Percentiles rank a stretch among this genome's conserved stretches.
Evolutionary conservation across 2,113 vertebrate genomes (phyloP).

Genomic region (Triplophysa dalaica): DNA sequence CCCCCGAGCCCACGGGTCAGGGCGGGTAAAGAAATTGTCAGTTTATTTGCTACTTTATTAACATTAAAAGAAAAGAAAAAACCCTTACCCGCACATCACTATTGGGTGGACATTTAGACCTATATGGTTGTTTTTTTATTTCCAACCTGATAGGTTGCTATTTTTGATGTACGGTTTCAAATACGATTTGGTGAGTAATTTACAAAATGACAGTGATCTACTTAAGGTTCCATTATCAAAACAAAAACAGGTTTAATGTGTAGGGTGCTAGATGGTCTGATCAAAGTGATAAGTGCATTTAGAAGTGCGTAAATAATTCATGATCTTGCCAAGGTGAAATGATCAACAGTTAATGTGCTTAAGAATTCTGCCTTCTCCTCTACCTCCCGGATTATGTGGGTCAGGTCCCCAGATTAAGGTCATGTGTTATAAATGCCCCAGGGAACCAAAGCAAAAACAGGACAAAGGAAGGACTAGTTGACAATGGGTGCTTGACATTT

Average conservation of each 20-base stretch:
- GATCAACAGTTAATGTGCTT: conserved; percentile 36
- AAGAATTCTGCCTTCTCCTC: neutral
- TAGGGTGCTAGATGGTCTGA: neutral
- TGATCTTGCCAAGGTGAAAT: conserved; percentile 15
- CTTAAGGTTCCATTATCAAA: conserved; percentile 12
- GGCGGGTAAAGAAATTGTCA: too few relatives aligned
- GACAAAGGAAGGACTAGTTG: neutral
- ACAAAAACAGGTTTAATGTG: conserved; percentile 4
- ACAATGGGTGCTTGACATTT: neutral
- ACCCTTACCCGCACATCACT: too few relatives aligned
- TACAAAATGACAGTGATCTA: neutral
- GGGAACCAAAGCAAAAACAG: conserved; percentile 4
- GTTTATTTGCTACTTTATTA: too few relatives aligned
- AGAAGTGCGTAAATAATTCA: neutral
- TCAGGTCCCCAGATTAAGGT: conserved; percentile 40
- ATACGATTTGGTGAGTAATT: neutral
- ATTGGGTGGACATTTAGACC: neutral
- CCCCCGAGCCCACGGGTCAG: too few relatives aligned
- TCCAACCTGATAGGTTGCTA: neutral
- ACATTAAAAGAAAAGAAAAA: too few relatives aligned
- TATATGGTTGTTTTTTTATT: neutral
- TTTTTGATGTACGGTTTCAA: neutral
- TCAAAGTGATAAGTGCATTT: conserved; percentile 23
- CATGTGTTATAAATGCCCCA: conserved; percentile 40
- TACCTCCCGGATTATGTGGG: conserved; percentile 33